Conservation (phyloP, 2,888 invertebrate genomes). For the Xanthostigma xanthostigma region DNA sequence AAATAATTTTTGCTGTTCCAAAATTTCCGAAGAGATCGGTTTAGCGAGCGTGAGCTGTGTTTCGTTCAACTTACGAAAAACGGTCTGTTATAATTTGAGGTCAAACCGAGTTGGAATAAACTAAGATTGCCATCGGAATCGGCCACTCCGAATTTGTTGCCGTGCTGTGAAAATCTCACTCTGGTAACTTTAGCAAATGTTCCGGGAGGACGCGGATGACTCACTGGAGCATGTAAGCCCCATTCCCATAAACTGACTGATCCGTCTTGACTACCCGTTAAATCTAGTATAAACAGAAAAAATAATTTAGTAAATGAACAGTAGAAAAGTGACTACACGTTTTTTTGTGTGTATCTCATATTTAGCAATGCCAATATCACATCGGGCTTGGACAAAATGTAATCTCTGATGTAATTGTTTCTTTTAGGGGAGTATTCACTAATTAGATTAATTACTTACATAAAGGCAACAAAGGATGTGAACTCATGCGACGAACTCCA, state of each 20-base stretch:
- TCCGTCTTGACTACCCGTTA: constrained; percentile 92
- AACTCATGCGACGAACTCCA: constrained; percentile 87
- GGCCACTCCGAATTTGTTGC: constrained; percentile 96
- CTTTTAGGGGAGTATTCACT: too few relatives aligned
- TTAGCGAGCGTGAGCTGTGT: too few relatives aligned
- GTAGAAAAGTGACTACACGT: neutral
- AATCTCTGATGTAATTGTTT: too few relatives aligned
- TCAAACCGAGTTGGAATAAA: constrained; percentile 82
- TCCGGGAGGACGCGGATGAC: constrained; percentile 81
- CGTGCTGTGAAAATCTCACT: constrained; percentile 91
- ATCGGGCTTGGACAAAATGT: too few relatives aligned
- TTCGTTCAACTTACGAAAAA: constrained; percentile 60
- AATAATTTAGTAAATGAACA: neutral
- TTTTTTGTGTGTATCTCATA: too few relatives aligned
- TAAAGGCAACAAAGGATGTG: constrained; percentile 88
- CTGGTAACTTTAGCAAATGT: constrained; percentile 92
- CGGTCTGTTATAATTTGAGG: constrained; percentile 59
- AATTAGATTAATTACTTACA: constrained; percentile 51
- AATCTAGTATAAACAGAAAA: constrained; percentile 38
- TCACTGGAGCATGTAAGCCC: constrained; percentile 85
- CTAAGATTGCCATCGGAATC: constrained; percentile 96
- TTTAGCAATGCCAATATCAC: too few relatives aligned
- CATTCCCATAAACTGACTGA: constrained; percentile 97
- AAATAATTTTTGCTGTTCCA: too few relatives aligned
- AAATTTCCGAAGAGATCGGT: too few relatives aligned